Base-by-base conservation (phyloP, 2,113 vertebrate genomes). In the Istiophorus platypterus region DNA sequence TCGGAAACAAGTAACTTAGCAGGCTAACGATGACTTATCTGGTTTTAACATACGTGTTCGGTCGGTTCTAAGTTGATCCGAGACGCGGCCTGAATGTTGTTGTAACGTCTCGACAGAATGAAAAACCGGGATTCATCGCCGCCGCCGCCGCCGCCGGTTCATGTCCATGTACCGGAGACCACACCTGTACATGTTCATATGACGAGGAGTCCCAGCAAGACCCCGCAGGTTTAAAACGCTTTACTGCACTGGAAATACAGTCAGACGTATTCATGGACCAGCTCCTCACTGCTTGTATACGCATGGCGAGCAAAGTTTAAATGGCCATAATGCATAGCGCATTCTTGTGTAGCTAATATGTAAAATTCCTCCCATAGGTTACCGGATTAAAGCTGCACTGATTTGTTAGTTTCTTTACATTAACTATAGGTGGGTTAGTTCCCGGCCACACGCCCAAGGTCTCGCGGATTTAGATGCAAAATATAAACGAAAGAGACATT, bases 161-260 rank as follows among this genome's bases (percentile, higher is more conserved):
- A 99, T 72, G 96, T 99, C 89, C 98, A 99, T 18, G 96, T 99
- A 89, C 95, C 96, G 92, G 97, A 97, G 90, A 96, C 95, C 77
- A 98, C 96, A 65, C 97, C 97, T 75, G 96, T 99, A 72, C 97
- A 99, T 62, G 97, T 99, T 31, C 97, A 99, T 78, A 96, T 97
- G 91, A 98, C 96, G 94, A 98, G 96, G 94, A 96, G 95, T 90
- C 95, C 95, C 85, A 93, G 80, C 85, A 85, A 29, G 59, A 72
- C 63, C 0, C 22, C 71, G 2, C 92, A 95, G 91, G 92, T 93
- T 17, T 66, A n/a, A 1, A 26, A 15, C 26, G 24, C 9, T 34
- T 20, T 41, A 62, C 5, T 2, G 27, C 2, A n/a, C 7, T 26
- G 22, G 13, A 20, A 26, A 24, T 0, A 24, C 22, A n/a, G 1